Evolutionary conservation across 2,888 invertebrate genomes (phyloP).

Genomic region (Steinernema scapterisci): DNA sequence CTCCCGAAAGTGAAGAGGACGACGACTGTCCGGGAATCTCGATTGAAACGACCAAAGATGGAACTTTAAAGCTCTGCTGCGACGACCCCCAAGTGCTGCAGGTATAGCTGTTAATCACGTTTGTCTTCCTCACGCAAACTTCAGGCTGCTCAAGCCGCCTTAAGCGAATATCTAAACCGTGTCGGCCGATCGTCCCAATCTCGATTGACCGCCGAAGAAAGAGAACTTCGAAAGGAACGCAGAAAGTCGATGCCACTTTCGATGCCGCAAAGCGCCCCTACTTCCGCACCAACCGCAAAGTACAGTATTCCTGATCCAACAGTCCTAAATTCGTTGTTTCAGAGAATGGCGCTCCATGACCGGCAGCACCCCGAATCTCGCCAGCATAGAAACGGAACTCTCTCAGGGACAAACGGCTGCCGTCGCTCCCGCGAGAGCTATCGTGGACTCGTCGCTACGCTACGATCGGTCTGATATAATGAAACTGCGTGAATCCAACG

Average conservation of each 20-base stretch:
- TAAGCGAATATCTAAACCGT: conserved; percentile 55
- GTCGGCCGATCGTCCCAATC: conserved; percentile 40
- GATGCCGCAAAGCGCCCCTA: conserved; percentile 22
- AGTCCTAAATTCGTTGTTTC: background rate
- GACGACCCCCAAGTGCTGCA: conserved; percentile 58
- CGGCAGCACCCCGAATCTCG: conserved; percentile 40
- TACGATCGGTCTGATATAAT: conserved; percentile 6
- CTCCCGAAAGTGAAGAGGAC: conserved; percentile 49
- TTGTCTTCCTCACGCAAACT: conserved; percentile 2
- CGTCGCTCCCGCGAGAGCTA: background rate
- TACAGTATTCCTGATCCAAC: background rate
- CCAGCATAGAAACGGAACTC: conserved; percentile 4
- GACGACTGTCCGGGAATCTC: conserved; percentile 47
- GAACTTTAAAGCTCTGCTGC: conserved; percentile 59
- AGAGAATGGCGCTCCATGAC: conserved; percentile 38
- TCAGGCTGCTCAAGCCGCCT: conserved; percentile 60
- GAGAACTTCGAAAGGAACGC: conserved; percentile 56
- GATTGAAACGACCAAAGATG: conserved; percentile 58
- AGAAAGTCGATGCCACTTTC: conserved; percentile 61
- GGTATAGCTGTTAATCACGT: conserved; percentile 24
- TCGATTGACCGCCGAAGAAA: conserved; percentile 51
- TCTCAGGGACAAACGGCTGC: conserved; percentile 69
- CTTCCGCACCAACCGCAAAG: conserved; percentile 22
- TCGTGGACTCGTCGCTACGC: background rate
- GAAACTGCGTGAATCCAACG: conserved; percentile 7